Evolutionary conservation across 2,888 invertebrate species (phyloP), one percentile per base, ranked within the genome.

Genomic region (Andrena flavipes): DNA sequence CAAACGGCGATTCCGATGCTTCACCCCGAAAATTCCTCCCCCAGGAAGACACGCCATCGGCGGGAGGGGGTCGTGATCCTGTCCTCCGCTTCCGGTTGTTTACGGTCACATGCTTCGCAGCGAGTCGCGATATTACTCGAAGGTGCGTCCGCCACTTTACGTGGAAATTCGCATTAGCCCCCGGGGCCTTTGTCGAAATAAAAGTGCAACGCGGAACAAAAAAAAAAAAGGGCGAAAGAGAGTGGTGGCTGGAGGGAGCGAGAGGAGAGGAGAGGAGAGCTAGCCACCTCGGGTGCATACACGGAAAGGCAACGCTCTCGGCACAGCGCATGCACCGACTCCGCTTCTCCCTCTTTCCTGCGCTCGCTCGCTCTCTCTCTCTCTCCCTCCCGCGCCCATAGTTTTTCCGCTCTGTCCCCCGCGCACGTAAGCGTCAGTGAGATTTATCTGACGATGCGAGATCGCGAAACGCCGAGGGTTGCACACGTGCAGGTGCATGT

Each of bases 371-470:
- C 79, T 74, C 81, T 33, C 33, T 5, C 30, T 33, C 33, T 33
- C 33, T 79, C 76, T 82, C 82, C 26, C 64, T 73, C 75, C 23
- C 23, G 23, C 23, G 20, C 83, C 76, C 68, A 74, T 16, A 42
- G 73, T n/a, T 56, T 33, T 76, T 73, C 51, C 59, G 68, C 81
- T 71, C 76, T 76, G 69, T 84, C 76, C 59, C 72, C 42, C 84
- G 84, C 79, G 84, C 89, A 88, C 90, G 91, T 91, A 91, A 92
- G 90, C 92, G 90, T 90, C 91, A 87, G 88, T 80, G 91, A 92
- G 92, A 93, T 93, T 93, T 93, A 93, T 93, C 92, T 90, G 90
- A 83, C 92, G 91, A 91, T 92, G 91, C 89, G 91, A 91, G 90
- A 92, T 91, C 90, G 88, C 85, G 90, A 91, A 91, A 90, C 88